Evolutionary conservation across 2,113 vertebrate genomes (phyloP).

Genomic region (Chaetodon trifascialis): DNA sequence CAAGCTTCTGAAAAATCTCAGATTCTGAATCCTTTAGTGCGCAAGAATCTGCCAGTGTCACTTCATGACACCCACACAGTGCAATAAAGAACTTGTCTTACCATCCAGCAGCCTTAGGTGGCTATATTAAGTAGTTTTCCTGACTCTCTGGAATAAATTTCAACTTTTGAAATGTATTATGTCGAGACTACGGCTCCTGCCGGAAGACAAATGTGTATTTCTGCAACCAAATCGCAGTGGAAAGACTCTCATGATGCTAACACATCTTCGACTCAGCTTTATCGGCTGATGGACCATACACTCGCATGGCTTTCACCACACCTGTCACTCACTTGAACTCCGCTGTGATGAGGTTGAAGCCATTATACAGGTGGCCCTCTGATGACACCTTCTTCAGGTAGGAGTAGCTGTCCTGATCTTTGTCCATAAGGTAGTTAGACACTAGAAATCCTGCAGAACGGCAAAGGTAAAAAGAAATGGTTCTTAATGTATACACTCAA

Average conservation of each 20-base stretch:
- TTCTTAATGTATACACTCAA: not conserved
- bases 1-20: not conserved
- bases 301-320: not conserved
- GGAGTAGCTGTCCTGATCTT: conserved; percentile 89
- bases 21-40: not conserved
- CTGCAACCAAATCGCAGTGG: not conserved
- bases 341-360: conserved; percentile 96
- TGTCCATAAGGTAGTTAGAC: conserved; percentile 91
- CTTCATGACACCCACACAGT: conserved; percentile 15
- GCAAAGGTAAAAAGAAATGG: not conserved
- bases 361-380: conserved; percentile 95
- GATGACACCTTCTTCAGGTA: conserved; percentile 94
- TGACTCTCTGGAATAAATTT: not conserved
- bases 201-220: not conserved
- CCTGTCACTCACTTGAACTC: conserved; percentile 91
- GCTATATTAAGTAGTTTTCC: not conserved
- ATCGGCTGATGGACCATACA: not conserved
- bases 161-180: not conserved
- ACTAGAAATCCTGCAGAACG: conserved; percentile 89
- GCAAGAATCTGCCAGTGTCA: not conserved
- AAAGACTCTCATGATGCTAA: not conserved
- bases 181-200: not conserved
- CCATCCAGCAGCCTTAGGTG: not conserved
- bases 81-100: conserved; percentile 2
- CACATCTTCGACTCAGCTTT: not conserved